Base-by-base conservation (phyloP, 1,140 invertebrate species). In the Drosophila lacteicornis region DNA sequence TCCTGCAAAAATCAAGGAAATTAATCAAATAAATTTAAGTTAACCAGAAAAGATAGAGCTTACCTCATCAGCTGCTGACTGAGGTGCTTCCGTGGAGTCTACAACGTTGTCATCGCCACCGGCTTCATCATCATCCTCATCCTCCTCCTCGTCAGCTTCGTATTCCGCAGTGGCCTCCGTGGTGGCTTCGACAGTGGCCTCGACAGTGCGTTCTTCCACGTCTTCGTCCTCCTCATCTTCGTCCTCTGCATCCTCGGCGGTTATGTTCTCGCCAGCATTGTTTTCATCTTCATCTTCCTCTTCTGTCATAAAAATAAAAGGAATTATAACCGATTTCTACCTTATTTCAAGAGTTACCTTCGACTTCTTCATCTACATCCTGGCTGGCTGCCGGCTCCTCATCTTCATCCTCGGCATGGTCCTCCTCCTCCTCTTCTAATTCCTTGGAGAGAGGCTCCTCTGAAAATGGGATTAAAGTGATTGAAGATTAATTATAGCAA, bases 201-300 rank as follows among this genome's bases (percentile, higher is more conserved):
- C 79, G 43, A 88, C 80, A 51, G 65, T 70, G 62, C 86, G 86
- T 36, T 82, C 77, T 30, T 92, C 73, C 13, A 93, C 75, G 56
- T 92, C 93, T 46, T 93, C 80, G 70, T 93, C 93, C 56, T 93
- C 82, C 49, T 90, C 80, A 17, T 86, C 93, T 38, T 93, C 80
- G 71, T 93, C 93, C 62, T 93, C 80, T 50, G 82, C 79, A 42
- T 86, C 82, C 43, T 93, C 85, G 50, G 84, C 86, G 38, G 84
- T 92, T 66, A 92, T 86, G 76, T 92, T 88, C 57, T 87, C 81
- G 17, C 92, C 91, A 42, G 93, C 92, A 60, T 93, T 92, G 36
- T 94, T 91, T 11, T 79, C 81, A 33, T 91, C 82, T 53, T 92
- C 88, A 15, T 91, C 80, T 5, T 87, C 90, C 8, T 91, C 92